phyloP scores from a whole-genome alignment of 2,888 invertebrate genomes.

The Spodoptera picta region DNA sequence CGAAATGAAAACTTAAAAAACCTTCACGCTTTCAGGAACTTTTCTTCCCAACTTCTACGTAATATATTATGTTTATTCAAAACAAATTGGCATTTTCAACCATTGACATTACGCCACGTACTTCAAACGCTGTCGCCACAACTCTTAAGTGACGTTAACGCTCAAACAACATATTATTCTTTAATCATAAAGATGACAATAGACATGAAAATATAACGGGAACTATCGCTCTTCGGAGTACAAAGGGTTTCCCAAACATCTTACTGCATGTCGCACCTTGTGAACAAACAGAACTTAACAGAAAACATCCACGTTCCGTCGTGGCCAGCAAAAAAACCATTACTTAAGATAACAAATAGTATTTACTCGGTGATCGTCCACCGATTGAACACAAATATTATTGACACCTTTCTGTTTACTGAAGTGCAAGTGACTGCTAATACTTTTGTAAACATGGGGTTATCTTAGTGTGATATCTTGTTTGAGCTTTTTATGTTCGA shows the following conservation, averaged over 20 bases:
- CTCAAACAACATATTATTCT: too few species aligned
- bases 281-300: constrained; percentile 21
- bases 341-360: constrained; percentile 54
- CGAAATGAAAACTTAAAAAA: too few species aligned
- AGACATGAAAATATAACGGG: not conserved
- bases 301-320: constrained; percentile 31
- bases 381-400: constrained; percentile 53
- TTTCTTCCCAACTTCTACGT: too few species aligned
- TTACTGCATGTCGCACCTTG: constrained; percentile 23
- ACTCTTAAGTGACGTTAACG: too few species aligned
- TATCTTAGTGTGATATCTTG: constrained; percentile 50
- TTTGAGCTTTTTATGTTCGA: constrained; percentile 47
- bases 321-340: constrained; percentile 45
- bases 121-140: too few species aligned
- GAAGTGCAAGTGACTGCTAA: constrained; percentile 51
- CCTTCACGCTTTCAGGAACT: too few species aligned
- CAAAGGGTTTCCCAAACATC: constrained; percentile 10
- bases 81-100: too few species aligned
- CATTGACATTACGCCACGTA: too few species aligned
- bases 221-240: not conserved
- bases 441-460: constrained; percentile 43
- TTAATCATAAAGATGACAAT: too few species aligned
- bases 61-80: too few species aligned
- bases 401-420: constrained; percentile 50
- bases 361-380: constrained; percentile 44